phyloP scores from a whole-genome alignment of 2,113 vertebrate genomes.

The Aspiorhynchus laticeps region DNA sequence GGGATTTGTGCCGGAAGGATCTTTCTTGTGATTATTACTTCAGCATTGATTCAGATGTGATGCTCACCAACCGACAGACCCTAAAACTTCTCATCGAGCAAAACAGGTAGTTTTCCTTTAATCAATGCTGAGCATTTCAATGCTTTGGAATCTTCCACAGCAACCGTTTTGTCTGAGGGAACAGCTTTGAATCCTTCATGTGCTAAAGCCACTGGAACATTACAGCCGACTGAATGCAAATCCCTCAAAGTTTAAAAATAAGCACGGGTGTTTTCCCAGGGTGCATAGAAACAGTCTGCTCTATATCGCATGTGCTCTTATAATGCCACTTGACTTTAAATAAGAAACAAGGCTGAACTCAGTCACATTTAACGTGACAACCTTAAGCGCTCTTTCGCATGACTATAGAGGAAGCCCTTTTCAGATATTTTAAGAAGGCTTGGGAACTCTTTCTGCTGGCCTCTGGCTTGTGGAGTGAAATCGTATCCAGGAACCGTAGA shows the following conservation, averaged over 20 bases:
- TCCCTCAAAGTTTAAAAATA: conserved; percentile 67
- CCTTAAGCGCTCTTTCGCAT: conserved; percentile 42
- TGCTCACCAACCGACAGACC: conserved; percentile 89
- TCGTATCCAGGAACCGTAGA: conserved; percentile 48
- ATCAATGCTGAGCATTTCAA: not conserved
- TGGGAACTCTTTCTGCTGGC: conserved; percentile 67
- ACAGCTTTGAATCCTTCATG: conserved; percentile 48
- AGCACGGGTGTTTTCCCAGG: conserved; percentile 57
- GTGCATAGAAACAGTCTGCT: conserved; percentile 59
- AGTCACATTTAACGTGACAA: conserved; percentile 45
- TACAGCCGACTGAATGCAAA: conserved; percentile 53
- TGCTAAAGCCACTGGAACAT: conserved; percentile 66
- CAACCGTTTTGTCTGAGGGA: conserved; percentile 46
- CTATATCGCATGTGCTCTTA: conserved; percentile 44
- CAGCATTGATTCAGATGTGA: conserved; percentile 92
- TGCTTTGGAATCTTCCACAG: conserved; percentile 32
- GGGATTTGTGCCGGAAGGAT: conserved; percentile 91
- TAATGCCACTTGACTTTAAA: conserved; percentile 65
- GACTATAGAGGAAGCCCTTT: conserved; percentile 52
- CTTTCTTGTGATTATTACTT: conserved; percentile 88
- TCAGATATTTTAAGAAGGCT: conserved; percentile 71
- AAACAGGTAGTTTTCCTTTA: conserved; percentile 85
- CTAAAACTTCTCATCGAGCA: conserved; percentile 94
- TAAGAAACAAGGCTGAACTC: conserved; percentile 65
- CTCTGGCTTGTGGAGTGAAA: conserved; percentile 42